Percentiles rank a stretch among this genome's conserved stretches.
phyloP scores from a whole-genome alignment of 2,888 invertebrate genomes.

The Aricia artaxerxes region DNA sequence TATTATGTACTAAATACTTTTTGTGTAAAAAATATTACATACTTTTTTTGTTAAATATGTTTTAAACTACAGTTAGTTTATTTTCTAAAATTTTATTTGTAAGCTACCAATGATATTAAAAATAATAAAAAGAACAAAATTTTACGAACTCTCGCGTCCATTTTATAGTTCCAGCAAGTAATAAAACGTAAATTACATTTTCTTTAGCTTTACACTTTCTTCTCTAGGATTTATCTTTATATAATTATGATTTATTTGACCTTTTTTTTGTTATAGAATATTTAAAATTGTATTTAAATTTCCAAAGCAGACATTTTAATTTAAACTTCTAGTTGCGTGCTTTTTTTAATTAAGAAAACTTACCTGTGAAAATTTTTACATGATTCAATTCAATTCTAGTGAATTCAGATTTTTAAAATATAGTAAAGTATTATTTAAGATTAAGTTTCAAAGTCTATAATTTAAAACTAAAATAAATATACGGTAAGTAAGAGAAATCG shows the following conservation, averaged over 20 bases:
- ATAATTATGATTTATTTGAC: background rate
- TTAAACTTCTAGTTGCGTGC: background rate
- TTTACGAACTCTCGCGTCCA: slow-evolving; percentile 12
- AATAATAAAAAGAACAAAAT: background rate
- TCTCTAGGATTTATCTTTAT: background rate
- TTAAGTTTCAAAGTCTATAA: too few relatives aligned
- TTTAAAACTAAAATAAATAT: too few relatives aligned
- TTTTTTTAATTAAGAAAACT: background rate
- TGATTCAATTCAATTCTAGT: too few relatives aligned
- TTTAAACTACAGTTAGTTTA: background rate
- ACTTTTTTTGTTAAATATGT: background rate
- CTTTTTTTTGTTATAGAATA: background rate
- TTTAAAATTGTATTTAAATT: background rate
- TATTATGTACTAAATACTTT: background rate
- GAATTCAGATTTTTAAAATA: too few relatives aligned
- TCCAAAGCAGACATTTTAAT: background rate
- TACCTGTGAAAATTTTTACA: too few relatives aligned
- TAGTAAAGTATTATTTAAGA: too few relatives aligned
- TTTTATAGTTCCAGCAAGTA: slow-evolving; percentile 11
- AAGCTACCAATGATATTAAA: background rate
- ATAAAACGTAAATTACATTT: slow-evolving; percentile 24
- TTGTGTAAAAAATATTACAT: background rate
- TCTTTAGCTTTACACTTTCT: slow-evolving; percentile 1
- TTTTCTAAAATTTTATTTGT: too few relatives aligned
- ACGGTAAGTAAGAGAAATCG: too few relatives aligned